Conservation (phyloP, 2,797 vertebrate species). For the Leucoraja ocellata region DNA sequence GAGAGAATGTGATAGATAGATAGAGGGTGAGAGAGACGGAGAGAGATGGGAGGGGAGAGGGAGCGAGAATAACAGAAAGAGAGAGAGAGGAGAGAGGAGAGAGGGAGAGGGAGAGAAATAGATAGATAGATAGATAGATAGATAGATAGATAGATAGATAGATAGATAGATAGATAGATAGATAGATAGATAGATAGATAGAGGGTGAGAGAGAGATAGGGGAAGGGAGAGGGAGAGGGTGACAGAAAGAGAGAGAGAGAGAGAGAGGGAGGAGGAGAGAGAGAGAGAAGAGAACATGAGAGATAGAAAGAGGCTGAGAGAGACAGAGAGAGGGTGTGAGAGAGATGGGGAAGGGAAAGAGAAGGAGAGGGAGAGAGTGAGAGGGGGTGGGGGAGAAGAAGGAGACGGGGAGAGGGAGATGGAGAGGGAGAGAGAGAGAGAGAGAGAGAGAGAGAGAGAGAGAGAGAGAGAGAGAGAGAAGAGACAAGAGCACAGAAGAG, state of each 20-base stretch:
- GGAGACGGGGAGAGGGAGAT: too few species aligned
- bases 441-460: background rate
- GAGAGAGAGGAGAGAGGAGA: background rate
- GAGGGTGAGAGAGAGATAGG: background rate
- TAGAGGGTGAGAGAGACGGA: constrained; percentile 54
- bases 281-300: constrained; percentile 45
- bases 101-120: too few species aligned
- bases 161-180: background rate
- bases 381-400: constrained; percentile 5
- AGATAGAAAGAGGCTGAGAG: constrained; percentile 57
- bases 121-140: too few species aligned
- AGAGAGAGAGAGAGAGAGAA: background rate
- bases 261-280: constrained; percentile 42
- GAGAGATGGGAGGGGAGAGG: constrained; percentile 45
- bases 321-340: constrained; percentile 48
- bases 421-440: background rate
- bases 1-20: constrained; percentile 49
- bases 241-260: constrained; percentile 51
- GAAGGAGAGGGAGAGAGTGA: constrained; percentile 40
- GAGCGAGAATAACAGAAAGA: too few species aligned
- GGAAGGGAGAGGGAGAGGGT: constrained; percentile 43
- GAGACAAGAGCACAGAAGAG: constrained; percentile 40
- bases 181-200: background rate
- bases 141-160: background rate
- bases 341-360: constrained; percentile 45